Percentiles rank a stretch among this genome's conserved stretches.
Evolutionary conservation across 2,888 invertebrate species (phyloP).

Genomic region (Acleris cristana): DNA sequence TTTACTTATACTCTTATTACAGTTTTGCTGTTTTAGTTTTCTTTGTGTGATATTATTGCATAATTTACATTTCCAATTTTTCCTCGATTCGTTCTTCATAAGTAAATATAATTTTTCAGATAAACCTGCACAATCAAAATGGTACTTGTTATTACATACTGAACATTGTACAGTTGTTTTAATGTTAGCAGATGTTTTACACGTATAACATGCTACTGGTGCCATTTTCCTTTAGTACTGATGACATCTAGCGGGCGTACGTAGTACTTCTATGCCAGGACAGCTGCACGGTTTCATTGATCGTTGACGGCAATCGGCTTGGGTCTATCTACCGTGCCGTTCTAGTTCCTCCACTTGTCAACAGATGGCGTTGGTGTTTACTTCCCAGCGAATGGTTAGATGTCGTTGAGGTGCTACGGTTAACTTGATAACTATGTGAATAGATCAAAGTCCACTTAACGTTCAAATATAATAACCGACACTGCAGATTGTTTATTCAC

Average conservation of each 20-base stretch:
- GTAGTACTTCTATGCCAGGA: background rate
- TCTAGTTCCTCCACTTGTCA: background rate
- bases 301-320: background rate
- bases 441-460: background rate
- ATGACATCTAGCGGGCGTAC: background rate
- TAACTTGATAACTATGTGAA: background rate
- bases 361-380: background rate
- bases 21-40: background rate
- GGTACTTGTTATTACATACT: background rate
- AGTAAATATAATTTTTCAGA: background rate
- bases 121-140: background rate
- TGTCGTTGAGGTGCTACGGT: background rate
- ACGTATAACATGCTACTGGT: background rate
- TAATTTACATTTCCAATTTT: slow-evolving; percentile 1
- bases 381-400: background rate
- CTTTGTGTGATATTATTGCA: background rate
- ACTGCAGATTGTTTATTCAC: background rate
- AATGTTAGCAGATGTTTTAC: background rate
- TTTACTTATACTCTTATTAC: background rate
- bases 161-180: background rate
- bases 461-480: background rate
- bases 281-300: background rate
- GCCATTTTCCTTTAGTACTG: background rate
- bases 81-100: background rate
- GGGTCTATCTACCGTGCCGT: background rate